Conservation (phyloP, 1,140 invertebrate species). For the Anoplolepis gracilipes region DNA sequence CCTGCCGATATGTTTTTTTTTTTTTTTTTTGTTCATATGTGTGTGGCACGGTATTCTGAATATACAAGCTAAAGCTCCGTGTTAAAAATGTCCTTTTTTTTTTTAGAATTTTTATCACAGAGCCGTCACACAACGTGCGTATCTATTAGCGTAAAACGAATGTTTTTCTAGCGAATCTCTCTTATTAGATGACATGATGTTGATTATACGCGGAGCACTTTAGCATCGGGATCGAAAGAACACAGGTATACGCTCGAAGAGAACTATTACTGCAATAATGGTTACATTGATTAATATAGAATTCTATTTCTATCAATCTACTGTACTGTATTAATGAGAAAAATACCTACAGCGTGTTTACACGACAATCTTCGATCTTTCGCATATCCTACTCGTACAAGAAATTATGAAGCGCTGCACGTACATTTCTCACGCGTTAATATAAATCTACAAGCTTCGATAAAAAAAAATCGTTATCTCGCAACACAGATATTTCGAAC, state of each 20-base stretch:
- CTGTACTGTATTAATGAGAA: background rate
- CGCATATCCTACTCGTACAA: background rate
- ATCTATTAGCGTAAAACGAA: slow-evolving; percentile 58
- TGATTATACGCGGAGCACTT: slow-evolving; percentile 48
- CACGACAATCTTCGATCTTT: background rate
- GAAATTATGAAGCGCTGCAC: background rate
- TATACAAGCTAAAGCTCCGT: slow-evolving; percentile 66
- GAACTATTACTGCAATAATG: background rate
- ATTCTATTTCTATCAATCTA: background rate
- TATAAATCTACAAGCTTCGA: background rate
- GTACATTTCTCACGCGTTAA: slow-evolving; percentile 16
- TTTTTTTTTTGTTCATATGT: slow-evolving; percentile 67
- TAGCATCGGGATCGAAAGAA: slow-evolving; percentile 25
- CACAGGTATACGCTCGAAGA: background rate
- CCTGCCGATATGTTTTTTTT: slow-evolving; percentile 76
- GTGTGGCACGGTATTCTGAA: slow-evolving; percentile 67
- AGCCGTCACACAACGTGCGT: slow-evolving; percentile 55
- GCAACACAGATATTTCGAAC: slow-evolving; percentile 36
- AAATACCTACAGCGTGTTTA: background rate
- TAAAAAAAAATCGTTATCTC: background rate
- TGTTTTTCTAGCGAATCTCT: slow-evolving; percentile 59
- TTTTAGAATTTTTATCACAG: slow-evolving; percentile 66
- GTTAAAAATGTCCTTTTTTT: background rate
- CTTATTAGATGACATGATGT: slow-evolving; percentile 73
- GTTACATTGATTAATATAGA: background rate